Evolutionary conservation across 2,797 vertebrate genomes (phyloP), one percentile per base, ranked within the genome.

Genomic region (Muscicapa striata): DNA sequence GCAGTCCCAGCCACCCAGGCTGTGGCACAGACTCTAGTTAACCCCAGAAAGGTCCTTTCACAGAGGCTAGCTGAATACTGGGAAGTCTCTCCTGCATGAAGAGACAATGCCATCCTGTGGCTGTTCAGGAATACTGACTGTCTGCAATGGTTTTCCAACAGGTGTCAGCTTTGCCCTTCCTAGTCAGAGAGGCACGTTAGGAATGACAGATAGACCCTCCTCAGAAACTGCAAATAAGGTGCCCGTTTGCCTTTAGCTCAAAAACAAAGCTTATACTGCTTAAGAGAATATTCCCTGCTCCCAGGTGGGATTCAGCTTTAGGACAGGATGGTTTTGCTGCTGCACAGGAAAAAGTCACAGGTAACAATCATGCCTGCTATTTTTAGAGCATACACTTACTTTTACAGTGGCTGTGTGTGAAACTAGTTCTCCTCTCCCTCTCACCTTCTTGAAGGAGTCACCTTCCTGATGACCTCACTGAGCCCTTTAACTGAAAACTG

Each of bases 101-200:
- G 74, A 57, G 86, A 91, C 11, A 15, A 66, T 91, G 94, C 95
- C 95, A 94, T 89, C 96, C 80, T 79, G 80, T 96, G 96, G 95
- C 80, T 67, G 74, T 18, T 90, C 0, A 1, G 78, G 69, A 90
- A 84, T 8, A 67, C 22, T 79, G 67, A 46, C 55, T 64, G 49
- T 12, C 15, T 24, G 34, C 62, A 8, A 2, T 1, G 40, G 10
- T 24, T 75, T 81, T 69, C 69, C 63, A 89, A 74, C 59, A 10
- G 45, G 43, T 4, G 10, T 7, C 43, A 51, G 6, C 27, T 46
- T 43, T 13, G 26, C 52, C 49, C 32, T 66, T 62, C 40, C 43
- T 20, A 27, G 13, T n/a, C 29, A 81, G 61, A 68, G n/a, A 27
- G 6, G 12, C 20, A 8, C 9, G 6, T 52, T 43, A 66, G 23